phyloP scores from a whole-genome alignment of 2,888 invertebrate genomes.

The Pasiphila rectangulata region DNA sequence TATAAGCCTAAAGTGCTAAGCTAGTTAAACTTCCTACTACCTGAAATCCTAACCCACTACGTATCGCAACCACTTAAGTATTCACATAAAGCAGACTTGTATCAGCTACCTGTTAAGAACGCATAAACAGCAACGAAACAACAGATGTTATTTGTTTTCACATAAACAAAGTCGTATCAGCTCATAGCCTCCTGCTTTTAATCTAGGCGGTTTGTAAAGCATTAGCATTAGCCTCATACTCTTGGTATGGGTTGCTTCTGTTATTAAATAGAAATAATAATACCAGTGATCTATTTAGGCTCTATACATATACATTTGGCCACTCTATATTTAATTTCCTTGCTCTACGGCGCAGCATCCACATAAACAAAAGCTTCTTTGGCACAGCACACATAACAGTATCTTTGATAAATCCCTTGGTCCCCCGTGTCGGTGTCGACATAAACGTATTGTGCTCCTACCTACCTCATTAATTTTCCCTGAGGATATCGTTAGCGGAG shows the following conservation, averaged over 20 bases:
- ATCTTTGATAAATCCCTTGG: conserved; percentile 60
- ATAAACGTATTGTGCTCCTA: conserved; percentile 45
- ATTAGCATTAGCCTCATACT: not conserved
- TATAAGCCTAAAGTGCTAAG: too few relatives aligned
- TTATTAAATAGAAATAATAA: too few relatives aligned
- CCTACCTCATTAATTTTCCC: conserved; percentile 28
- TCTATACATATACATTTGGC: too few relatives aligned
- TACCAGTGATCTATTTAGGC: too few relatives aligned
- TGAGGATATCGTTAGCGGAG: conserved; percentile 29
- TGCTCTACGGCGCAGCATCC: conserved; percentile 12
- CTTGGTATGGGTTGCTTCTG: too few relatives aligned
- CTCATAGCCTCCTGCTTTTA: not conserved
- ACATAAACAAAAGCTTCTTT: conserved; percentile 50
- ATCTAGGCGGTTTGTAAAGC: not conserved
- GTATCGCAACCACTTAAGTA: not conserved
- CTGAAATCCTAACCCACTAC: not conserved
- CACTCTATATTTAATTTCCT: not conserved
- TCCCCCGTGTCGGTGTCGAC: conserved; percentile 46
- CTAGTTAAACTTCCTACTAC: too few relatives aligned
- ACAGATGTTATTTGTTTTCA: conserved; percentile 1
- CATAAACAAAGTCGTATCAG: not conserved
- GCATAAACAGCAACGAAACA: not conserved
- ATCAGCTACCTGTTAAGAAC: conserved; percentile 1
- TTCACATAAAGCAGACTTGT: not conserved
- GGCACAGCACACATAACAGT: conserved; percentile 31